Percentiles rank a stretch among this genome's conserved stretches.
These are phyloP conservation scores for Columba livia DNA, from an alignment of 2,113 vertebrate species.

Conservation along the genomic window DNA sequence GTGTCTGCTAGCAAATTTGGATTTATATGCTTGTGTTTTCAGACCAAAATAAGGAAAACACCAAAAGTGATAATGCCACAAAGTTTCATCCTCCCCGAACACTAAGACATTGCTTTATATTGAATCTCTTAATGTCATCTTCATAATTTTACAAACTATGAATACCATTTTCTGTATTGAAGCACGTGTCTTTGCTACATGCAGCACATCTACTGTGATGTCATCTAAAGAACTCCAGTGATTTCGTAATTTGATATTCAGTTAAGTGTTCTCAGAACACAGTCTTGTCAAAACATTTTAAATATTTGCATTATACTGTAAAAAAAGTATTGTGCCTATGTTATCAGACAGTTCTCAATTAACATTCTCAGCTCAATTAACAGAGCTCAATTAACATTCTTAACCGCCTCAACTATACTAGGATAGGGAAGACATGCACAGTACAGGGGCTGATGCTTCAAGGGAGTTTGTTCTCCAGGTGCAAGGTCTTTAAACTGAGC, in stretches of 20 bases:
- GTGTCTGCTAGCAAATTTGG: neutral
- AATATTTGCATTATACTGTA: conserved; percentile 12
- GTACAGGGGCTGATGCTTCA: neutral
- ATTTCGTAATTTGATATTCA: conserved; percentile 10
- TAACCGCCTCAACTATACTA: neutral
- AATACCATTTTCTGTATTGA: neutral
- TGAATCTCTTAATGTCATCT: neutral
- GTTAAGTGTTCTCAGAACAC: neutral
- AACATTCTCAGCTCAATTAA: neutral
- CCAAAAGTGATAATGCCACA: neutral
- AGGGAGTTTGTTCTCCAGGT: neutral
- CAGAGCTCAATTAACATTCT: neutral
- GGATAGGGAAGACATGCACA: neutral
- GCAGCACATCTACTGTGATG: neutral
- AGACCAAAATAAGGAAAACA: neutral
- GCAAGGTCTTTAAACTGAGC: neutral
- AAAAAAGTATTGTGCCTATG: neutral
- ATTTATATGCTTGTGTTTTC: neutral
- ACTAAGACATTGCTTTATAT: neutral
- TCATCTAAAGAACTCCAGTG: neutral
- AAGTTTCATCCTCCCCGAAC: neutral
- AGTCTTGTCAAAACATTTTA: conserved; percentile 37
- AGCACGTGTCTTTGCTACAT: neutral
- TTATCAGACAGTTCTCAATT: neutral
- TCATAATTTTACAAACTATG: neutral